Conservation (phyloP, 2,797 vertebrate species). For the Neosilurus mollespiculum region DNA sequence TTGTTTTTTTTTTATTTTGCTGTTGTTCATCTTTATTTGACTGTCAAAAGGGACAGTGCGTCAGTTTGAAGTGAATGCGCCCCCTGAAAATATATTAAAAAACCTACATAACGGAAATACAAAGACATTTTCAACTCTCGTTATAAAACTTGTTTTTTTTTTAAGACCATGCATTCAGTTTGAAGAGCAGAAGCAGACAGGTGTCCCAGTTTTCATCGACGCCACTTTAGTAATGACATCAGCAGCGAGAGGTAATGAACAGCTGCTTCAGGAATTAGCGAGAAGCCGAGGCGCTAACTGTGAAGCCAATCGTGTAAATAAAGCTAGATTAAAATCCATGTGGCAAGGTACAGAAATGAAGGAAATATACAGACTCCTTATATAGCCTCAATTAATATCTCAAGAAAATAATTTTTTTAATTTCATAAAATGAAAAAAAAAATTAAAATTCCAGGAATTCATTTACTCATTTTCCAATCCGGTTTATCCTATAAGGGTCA, state of each 20-base stretch:
- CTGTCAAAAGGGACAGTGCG: too few species aligned
- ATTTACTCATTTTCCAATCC: too few species aligned
- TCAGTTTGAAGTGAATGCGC: too few species aligned
- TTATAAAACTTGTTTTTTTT: not conserved
- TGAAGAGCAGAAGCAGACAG: not conserved
- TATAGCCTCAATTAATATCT: not conserved
- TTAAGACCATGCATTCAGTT: too few species aligned
- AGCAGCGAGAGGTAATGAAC: not conserved
- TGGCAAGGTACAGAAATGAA: not conserved
- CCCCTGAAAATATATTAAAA: too few species aligned
- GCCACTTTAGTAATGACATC: not conserved
- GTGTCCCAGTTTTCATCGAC: not conserved
- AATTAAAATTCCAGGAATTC: too few species aligned
- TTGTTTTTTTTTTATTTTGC: too few species aligned
- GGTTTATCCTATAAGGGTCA: too few species aligned
- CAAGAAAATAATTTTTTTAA: not conserved
- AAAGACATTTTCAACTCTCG: not conserved
- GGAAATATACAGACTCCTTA: not conserved
- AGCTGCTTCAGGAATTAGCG: not conserved
- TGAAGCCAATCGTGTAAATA: not conserved
- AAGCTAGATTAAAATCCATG: not conserved
- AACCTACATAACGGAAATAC: too few species aligned
- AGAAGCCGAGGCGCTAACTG: not conserved
- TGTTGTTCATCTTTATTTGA: too few species aligned
- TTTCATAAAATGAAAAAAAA: not conserved